Percentiles rank a stretch among this genome's conserved stretches.
Conservation (phyloP, 2,888 invertebrate genomes). For the Xestobium rufovillosum region DNA sequence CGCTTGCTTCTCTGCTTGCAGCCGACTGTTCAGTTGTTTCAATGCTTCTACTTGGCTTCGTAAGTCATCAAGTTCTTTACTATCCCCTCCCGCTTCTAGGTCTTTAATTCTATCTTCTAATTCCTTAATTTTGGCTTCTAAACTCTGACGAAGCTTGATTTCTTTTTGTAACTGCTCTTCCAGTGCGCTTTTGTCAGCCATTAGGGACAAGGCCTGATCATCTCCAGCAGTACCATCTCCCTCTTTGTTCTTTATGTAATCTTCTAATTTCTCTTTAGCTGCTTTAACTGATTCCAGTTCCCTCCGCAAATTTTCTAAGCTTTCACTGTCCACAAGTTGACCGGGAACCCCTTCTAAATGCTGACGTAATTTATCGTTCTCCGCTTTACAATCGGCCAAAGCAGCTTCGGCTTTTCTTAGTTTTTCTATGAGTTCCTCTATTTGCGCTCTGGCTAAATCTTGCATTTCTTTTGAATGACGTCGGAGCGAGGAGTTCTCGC, state of each 20-base stretch:
- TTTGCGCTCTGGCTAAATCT: constrained; percentile 36
- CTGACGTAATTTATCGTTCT: constrained; percentile 17
- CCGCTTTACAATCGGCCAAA: constrained; percentile 26
- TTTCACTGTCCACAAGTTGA: not conserved
- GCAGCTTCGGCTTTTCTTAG: constrained; percentile 27
- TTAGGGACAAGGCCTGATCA: constrained; percentile 9
- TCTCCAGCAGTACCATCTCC: constrained; percentile 6
- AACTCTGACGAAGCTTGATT: constrained; percentile 4
- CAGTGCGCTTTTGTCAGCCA: constrained; percentile 5
- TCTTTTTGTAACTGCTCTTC: constrained; percentile 9
- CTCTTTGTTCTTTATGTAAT: constrained; percentile 11
- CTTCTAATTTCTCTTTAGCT: constrained; percentile 12
- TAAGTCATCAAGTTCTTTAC: too few species aligned
- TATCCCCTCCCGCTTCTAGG: too few species aligned
- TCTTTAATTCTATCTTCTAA: constrained; percentile 17
- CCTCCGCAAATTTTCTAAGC: constrained; percentile 1
- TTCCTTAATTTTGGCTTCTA: constrained; percentile 12
- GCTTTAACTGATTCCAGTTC: constrained; percentile 7
- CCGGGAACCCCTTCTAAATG: constrained; percentile 5
- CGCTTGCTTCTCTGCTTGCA: too few species aligned
- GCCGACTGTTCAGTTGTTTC: too few species aligned
- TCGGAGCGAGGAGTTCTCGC: constrained; percentile 36
- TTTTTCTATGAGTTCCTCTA: constrained; percentile 32
- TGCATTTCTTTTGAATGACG: constrained; percentile 36
- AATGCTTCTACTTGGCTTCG: too few species aligned